Conservation (phyloP, 2,113 vertebrate species). For the Bambusicola thoracicus region DNA sequence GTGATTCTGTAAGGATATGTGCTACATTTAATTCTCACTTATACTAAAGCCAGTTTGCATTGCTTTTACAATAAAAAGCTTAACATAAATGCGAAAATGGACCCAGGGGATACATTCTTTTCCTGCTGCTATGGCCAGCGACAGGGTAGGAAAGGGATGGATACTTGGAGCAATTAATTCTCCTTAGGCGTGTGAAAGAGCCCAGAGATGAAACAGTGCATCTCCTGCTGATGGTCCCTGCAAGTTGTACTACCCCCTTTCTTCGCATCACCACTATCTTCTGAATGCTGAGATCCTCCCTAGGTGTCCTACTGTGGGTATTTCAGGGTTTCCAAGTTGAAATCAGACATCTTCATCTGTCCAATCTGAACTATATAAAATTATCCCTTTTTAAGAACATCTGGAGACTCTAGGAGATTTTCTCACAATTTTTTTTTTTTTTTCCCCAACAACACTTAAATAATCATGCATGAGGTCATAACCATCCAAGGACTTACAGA, state of each 20-base stretch:
- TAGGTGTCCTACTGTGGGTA: neutral
- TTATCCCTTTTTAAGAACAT: constrained; percentile 10
- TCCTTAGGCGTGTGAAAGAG: neutral
- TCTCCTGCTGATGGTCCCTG: neutral
- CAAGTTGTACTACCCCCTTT: neutral
- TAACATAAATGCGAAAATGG: constrained; percentile 44
- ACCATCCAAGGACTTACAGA: neutral
- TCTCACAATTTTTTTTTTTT: neutral
- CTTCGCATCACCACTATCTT: neutral
- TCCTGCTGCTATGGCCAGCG: neutral
- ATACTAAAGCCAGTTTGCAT: constrained; percentile 25
- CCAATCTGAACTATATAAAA: neutral
- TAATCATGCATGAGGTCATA: neutral
- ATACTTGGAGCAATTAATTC: neutral
- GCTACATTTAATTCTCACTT: constrained; percentile 57
- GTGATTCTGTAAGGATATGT: constrained; percentile 18
- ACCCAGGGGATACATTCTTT: constrained; percentile 9
- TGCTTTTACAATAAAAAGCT: constrained; percentile 55
- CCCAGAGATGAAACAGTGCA: neutral
- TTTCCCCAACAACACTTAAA: neutral
- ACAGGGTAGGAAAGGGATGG: neutral
- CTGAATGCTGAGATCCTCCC: neutral
- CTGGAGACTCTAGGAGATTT: neutral
- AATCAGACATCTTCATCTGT: neutral
- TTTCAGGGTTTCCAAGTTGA: neutral